Evolutionary conservation across 92 coral and sea anemone species (phyloP).

Genomic region (Chrysogorgia sp.): DNA sequence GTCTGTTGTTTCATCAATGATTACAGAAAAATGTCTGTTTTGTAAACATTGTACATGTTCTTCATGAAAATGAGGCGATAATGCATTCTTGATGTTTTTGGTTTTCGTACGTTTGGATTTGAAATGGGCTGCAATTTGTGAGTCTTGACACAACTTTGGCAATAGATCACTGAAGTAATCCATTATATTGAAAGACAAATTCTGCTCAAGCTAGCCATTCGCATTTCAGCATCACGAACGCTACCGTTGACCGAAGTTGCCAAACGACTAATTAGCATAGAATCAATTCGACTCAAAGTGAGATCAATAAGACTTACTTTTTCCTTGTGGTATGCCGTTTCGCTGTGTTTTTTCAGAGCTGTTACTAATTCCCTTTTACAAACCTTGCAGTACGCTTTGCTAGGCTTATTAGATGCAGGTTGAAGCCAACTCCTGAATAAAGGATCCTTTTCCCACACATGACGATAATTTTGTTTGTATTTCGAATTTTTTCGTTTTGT

Average conservation of each 20-base stretch:
- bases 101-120: constrained; percentile 27
- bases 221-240: constrained; percentile 32
- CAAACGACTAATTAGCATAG: neutral
- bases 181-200: constrained; percentile 28
- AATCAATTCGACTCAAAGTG: constrained; percentile 30
- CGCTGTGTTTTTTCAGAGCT: constrained; percentile 19
- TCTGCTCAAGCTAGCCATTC: constrained; percentile 35
- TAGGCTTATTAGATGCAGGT: constrained; percentile 5
- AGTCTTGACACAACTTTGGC: constrained; percentile 32
- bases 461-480: constrained; percentile 26
- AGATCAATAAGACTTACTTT: constrained; percentile 30
- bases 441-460: constrained; percentile 31
- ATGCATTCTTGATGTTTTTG: constrained; percentile 8
- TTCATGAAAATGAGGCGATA: constrained; percentile 11
- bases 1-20: constrained; percentile 39
- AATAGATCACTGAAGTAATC: constrained; percentile 28
- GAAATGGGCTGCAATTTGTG: constrained; percentile 19
- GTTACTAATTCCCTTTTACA: constrained; percentile 33
- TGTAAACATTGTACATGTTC: constrained; percentile 25
- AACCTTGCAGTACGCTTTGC: constrained; percentile 32
- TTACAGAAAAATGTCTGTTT: constrained; percentile 25
- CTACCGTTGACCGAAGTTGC: neutral
- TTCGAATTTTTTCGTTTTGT: constrained; percentile 4
- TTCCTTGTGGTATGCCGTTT: constrained; percentile 38
- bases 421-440: constrained; percentile 34